Conservation (phyloP, 2,888 invertebrate species). For the Acleris laterana region DNA sequence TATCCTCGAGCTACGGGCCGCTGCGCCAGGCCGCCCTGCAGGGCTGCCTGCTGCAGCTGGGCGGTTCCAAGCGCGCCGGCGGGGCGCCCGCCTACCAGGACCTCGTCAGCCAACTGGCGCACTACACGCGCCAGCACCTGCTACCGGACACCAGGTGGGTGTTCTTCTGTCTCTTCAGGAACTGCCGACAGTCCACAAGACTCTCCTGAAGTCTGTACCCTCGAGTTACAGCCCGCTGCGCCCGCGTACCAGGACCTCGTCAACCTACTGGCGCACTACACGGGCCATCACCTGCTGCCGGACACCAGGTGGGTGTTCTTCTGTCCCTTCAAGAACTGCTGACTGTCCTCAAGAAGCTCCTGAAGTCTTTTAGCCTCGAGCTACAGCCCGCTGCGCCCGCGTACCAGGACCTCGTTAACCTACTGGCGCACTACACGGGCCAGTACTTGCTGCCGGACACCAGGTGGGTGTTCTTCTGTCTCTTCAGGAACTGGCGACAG, state of each 20-base stretch:
- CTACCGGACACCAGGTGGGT: constrained; percentile 52
- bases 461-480: constrained; percentile 47
- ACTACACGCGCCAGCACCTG: constrained; percentile 58
- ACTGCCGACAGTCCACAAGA: background rate
- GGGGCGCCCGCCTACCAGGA: constrained; percentile 53
- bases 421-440: constrained; percentile 56
- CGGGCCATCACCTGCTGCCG: too few relatives aligned
- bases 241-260: too few relatives aligned
- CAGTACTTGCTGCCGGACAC: constrained; percentile 53
- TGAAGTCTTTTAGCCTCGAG: constrained; percentile 70
- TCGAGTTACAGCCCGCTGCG: constrained; percentile 43
- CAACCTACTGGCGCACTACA: too few relatives aligned
- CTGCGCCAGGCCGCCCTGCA: constrained; percentile 73
- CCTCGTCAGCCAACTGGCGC: constrained; percentile 57
- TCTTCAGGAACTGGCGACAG: background rate
- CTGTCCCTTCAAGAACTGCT: constrained; percentile 63
- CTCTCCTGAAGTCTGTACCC: background rate
- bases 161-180: background rate
- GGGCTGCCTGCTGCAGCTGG: constrained; percentile 70
- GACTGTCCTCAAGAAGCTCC: constrained; percentile 70
- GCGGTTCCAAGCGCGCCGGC: constrained; percentile 42
- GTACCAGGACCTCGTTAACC: constrained; percentile 60
- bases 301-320: too few relatives aligned
- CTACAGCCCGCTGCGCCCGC: constrained; percentile 66
- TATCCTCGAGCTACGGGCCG: constrained; percentile 73